These are phyloP conservation scores for Eilema depressum DNA, from an alignment of 2,888 invertebrate genomes.

Conservation along the genomic window DNA sequence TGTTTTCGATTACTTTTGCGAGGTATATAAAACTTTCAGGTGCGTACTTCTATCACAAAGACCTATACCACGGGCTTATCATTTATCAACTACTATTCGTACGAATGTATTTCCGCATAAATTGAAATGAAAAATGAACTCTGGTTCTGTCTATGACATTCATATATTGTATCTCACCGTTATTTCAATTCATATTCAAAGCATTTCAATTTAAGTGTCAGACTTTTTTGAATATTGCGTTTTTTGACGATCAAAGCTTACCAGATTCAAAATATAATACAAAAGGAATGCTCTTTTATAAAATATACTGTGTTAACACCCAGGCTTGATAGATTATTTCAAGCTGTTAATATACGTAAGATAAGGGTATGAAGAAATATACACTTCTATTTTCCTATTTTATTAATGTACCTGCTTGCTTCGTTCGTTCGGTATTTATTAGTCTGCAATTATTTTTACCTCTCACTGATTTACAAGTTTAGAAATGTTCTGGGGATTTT, in stretches of 20 bases:
- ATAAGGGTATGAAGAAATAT: no score
- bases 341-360: no score
- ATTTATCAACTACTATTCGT: background rate
- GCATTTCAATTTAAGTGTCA: constrained; percentile 5
- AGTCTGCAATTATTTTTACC: no score
- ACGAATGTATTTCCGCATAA: background rate
- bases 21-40: background rate
- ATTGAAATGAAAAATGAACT: constrained; percentile 11
- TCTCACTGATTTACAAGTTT: no score
- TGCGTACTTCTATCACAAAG: background rate
- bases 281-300: constrained; percentile 16
- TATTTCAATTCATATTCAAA: constrained; percentile 1
- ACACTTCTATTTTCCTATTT: no score
- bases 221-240: background rate
- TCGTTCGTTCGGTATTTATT: no score
- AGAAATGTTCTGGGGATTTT: no score
- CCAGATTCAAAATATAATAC: background rate
- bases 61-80: background rate
- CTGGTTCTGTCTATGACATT: background rate
- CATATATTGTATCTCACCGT: background rate
- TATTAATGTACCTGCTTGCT: no score
- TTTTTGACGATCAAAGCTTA: constrained; percentile 15
- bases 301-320: constrained; percentile 7
- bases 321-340: background rate
- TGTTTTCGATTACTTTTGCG: no score